Evolutionary conservation across 2,888 invertebrate genomes (phyloP).

Genomic region (Conomelus anceps): DNA sequence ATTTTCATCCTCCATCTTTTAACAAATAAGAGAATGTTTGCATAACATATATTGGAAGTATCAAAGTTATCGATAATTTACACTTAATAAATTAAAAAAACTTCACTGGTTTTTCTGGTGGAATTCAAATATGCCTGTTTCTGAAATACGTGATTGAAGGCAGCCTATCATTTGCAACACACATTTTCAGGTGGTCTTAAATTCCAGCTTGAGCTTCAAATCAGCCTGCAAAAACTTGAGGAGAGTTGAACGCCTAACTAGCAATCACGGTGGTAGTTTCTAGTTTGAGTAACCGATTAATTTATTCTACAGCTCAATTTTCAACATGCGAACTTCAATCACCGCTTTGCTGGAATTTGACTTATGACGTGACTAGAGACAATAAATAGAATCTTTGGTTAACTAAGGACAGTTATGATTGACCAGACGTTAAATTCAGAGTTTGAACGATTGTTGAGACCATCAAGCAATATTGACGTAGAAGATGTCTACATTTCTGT

Average conservation of each 20-base stretch:
- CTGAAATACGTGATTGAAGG: neutral
- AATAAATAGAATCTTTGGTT: neutral
- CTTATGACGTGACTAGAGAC: neutral
- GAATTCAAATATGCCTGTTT: neutral
- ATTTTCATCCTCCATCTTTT: no score
- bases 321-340: neutral
- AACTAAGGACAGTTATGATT: neutral
- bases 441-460: neutral
- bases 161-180: neutral
- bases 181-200: neutral
- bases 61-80: no score
- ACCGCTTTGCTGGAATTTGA: neutral
- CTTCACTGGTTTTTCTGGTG: neutral
- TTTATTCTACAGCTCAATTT: neutral
- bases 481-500: no score
- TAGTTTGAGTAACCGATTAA: neutral
- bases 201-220: neutral
- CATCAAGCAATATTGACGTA: neutral
- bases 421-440: neutral
- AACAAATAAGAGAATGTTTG: no score
- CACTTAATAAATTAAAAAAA: no score
- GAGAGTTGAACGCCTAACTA: neutral
- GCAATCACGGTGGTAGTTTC: neutral
- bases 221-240: no score
- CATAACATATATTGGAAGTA: no score